Evolutionary conservation across 2,113 vertebrate species (phyloP), one percentile per base, ranked within the genome.

Genomic region (Passer domesticus): DNA sequence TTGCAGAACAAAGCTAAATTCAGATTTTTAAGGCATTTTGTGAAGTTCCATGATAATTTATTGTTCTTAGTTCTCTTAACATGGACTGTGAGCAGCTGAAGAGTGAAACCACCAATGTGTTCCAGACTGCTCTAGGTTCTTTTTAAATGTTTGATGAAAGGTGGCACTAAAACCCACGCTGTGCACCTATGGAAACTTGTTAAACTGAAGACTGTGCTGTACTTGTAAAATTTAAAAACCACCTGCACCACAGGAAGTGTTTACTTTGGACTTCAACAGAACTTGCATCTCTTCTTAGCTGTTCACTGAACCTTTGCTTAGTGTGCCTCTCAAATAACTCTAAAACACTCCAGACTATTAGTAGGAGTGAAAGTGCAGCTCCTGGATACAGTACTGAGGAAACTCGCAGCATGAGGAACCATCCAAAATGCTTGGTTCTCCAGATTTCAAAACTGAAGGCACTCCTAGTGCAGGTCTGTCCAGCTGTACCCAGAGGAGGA

Each of bases 381-480:
- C 11, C 28, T 49, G 14, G 13, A 10, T 33, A 39, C 6, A 9
- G 12, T 2, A 13, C 74, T 90, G 7, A 3, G 52, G 49, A 67
- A 73, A 13, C 7, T 28, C 43, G 4, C 46, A 44, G 49, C 27
- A 69, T 18, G 37, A 59, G 44, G 25, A 70, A 17, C 35, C 7
- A 1, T 6, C 25, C 41, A 31, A 37, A 55, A 33, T 7, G 25
- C 7, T 1, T 7, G 13, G 25, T 16, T 31, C 39, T 43, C 15
- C 2, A 4, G 15, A 35, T 28, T 31, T 24, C 15, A 37, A 6
- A 83, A 15, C 27, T 14, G 64, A n/a, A 56, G 63, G 50, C 18
- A 3, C 4, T 55, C 12, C 27, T 60, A 3, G 47, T 4, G 31
- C 16, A 16, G 13, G 3, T 21, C 1, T 11, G 8, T 30, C 27